phyloP scores from a whole-genome alignment of 2,113 vertebrate genomes.

The Sturnira hondurensis region DNA sequence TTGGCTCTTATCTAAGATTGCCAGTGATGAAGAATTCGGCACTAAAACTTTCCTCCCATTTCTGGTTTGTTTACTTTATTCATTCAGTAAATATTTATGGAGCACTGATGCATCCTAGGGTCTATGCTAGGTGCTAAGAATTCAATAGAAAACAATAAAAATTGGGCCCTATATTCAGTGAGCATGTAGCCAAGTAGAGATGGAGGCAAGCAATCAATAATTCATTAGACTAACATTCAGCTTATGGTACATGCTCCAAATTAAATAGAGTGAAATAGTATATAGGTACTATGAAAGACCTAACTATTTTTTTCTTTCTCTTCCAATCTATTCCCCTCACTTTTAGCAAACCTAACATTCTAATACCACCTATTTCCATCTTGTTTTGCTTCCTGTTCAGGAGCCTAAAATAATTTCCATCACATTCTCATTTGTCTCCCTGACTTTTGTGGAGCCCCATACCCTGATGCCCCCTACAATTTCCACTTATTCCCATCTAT shows the following conservation, averaged over 20 bases:
- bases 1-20: background rate
- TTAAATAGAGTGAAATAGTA: background rate
- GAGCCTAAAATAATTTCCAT: background rate
- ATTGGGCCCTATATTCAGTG: background rate
- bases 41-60: background rate
- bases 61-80: background rate
- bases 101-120: background rate
- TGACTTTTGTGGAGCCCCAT: background rate
- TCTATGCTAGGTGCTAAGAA: background rate
- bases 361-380: background rate
- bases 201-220: background rate
- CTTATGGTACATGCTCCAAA: background rate
- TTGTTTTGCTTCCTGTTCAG: background rate
- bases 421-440: background rate
- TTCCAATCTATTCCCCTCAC: background rate
- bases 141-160: background rate
- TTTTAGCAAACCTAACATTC: background rate
- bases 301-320: background rate
- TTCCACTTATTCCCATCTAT: background rate
- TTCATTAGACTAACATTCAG: background rate
- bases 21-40: background rate
- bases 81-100: background rate
- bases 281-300: background rate
- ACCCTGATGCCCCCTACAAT: rapidly evolving
- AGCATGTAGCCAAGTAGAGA: background rate